Percentiles rank a stretch among this genome's conserved stretches.
These are phyloP conservation scores for Ivindomyrus marchei DNA, from an alignment of 2,113 vertebrate genomes.

Conservation along the genomic window DNA sequence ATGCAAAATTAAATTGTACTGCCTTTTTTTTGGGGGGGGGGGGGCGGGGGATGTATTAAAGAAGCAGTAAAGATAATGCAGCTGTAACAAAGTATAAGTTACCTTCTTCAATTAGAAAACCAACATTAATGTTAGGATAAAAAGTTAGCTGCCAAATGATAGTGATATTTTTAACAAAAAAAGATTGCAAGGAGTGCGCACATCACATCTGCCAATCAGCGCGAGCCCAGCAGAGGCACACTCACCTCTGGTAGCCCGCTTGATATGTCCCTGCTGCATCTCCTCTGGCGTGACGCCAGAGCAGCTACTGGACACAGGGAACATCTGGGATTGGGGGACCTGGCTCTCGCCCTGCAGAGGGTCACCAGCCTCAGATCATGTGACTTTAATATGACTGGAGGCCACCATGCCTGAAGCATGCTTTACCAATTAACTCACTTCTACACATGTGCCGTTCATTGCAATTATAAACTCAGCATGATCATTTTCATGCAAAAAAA, in stretches of 20 bases:
- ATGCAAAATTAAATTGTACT: neutral
- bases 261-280: conserved; percentile 46
- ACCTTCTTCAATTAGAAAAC: neutral
- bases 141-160: neutral
- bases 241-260: conserved; percentile 51
- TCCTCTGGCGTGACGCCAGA: conserved; percentile 50
- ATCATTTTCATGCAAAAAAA: conserved; percentile 15
- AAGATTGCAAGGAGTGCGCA: neutral
- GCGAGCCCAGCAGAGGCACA: neutral
- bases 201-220: neutral
- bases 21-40: neutral
- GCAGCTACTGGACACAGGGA: conserved; percentile 68
- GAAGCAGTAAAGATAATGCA: neutral
- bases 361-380: conserved; percentile 18
- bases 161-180: neutral
- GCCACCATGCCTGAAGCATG: neutral
- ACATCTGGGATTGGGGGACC: conserved; percentile 65
- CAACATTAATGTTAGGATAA: neutral
- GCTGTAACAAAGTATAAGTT: neutral
- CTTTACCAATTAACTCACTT: neutral
- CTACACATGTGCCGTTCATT: neutral
- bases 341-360: conserved; percentile 72
- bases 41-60: neutral
- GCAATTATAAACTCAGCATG: conserved; percentile 14
- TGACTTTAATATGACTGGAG: neutral